Conservation (phyloP, 2,888 invertebrate genomes). For the Dasysyrphus tricinctus region DNA sequence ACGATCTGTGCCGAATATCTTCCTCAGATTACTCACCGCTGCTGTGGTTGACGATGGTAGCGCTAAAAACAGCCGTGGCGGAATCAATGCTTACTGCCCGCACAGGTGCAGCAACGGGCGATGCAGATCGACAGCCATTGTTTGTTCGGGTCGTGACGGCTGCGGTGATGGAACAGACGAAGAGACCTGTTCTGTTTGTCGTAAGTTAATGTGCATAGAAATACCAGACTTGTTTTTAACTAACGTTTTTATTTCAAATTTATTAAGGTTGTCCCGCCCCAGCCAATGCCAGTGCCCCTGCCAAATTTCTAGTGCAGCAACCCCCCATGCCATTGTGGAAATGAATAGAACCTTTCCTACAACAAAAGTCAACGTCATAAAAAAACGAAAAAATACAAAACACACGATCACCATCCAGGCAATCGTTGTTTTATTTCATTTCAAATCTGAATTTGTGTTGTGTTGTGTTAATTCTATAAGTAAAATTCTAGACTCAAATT, state of each 20-base stretch:
- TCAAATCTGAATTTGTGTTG: conserved; percentile 52
- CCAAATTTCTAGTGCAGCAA: conserved; percentile 79
- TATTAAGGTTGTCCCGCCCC: conserved; percentile 85
- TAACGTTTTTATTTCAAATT: conserved; percentile 65
- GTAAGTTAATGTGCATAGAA: conserved; percentile 86
- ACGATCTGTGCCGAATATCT: conserved; percentile 83
- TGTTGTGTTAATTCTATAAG: conserved; percentile 49
- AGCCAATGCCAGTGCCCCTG: conserved; percentile 76
- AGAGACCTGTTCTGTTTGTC: conserved; percentile 92
- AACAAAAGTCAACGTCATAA: conserved; percentile 53
- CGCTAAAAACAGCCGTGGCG: conserved; percentile 76
- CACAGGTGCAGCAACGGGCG: conserved; percentile 93
- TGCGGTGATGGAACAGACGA: conserved; percentile 96
- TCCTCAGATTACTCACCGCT: conserved; percentile 81
- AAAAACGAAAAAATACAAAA: conserved; percentile 20
- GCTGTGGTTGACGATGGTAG: conserved; percentile 77
- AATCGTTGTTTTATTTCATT: conserved; percentile 56
- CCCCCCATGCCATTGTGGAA: conserved; percentile 82
- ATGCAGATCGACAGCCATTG: conserved; percentile 94
- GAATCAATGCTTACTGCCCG: conserved; percentile 86
- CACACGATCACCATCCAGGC: conserved; percentile 19
- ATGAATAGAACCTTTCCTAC: conserved; percentile 56
- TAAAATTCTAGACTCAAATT: conserved; percentile 42
- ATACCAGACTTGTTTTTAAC: conserved; percentile 25
- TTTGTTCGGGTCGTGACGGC: conserved; percentile 95